Conservation (phyloP, 2,797 vertebrate genomes). For the Phataginus tricuspis region DNA sequence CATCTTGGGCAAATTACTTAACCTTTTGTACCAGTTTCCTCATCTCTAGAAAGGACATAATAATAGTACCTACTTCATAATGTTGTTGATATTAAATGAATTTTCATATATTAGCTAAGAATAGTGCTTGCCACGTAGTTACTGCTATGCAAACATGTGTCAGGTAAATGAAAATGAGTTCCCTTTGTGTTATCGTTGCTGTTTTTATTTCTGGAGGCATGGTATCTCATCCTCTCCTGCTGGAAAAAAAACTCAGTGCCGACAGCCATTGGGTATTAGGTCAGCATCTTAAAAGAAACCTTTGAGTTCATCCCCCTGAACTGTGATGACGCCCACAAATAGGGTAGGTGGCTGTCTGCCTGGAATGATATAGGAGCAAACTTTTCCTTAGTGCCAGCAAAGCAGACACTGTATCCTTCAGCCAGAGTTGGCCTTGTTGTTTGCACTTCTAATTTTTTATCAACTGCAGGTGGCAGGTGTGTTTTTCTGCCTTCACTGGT, state of each 20-base stretch:
- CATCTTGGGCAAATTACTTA: background rate
- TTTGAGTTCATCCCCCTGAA: background rate
- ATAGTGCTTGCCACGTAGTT: background rate
- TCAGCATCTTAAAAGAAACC: background rate
- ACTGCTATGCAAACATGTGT: background rate
- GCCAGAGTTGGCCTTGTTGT: background rate
- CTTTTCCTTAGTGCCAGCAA: background rate
- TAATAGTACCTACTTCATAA: background rate
- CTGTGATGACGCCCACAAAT: background rate
- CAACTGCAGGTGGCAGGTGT: background rate
- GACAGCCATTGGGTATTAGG: background rate
- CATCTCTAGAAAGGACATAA: background rate
- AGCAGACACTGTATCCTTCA: background rate
- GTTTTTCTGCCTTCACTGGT: background rate
- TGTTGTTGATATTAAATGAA: background rate
- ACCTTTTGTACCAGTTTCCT: background rate
- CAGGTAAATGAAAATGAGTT: background rate
- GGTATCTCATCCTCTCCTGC: background rate
- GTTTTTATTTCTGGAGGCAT: background rate
- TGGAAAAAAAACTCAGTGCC: background rate
- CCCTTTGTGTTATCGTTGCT: background rate
- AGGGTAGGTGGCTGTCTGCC: background rate
- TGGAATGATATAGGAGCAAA: background rate
- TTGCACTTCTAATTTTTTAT: background rate
- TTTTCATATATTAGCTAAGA: background rate